Percentiles rank a stretch among this genome's conserved stretches.
phyloP scores from a whole-genome alignment of 2,888 invertebrate genomes.

The Dryadula phaetusa region DNA sequence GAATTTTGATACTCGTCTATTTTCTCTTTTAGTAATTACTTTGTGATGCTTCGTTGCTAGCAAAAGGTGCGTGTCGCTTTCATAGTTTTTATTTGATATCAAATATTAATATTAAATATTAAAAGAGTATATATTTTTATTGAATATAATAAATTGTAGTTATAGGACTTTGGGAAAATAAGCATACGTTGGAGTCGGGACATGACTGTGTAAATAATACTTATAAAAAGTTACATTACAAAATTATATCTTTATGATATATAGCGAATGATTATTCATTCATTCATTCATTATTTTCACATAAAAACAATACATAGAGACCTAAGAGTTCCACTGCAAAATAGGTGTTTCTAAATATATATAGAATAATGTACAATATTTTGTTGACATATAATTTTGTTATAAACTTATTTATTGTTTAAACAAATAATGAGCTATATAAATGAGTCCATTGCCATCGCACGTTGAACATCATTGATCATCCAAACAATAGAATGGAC shows the following conservation, averaged over 20 bases:
- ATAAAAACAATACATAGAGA: too few relatives aligned
- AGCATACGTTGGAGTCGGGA: too few relatives aligned
- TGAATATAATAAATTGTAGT: too few relatives aligned
- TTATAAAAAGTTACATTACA: too few relatives aligned
- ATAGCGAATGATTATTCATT: neutral
- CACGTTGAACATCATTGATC: conserved; percentile 39
- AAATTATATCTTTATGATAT: neutral
- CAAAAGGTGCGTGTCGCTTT: conserved; percentile 21
- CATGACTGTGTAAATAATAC: too few relatives aligned
- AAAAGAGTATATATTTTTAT: neutral
- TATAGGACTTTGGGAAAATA: too few relatives aligned
- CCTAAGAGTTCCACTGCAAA: too few relatives aligned
- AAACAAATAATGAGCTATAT: conserved; percentile 10
- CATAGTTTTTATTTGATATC: conserved; percentile 25
- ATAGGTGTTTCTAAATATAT: too few relatives aligned
- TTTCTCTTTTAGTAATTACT: conserved; percentile 42
- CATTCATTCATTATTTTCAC: too few relatives aligned
- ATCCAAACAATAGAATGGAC: conserved; percentile 57
- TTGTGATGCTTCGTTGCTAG: conserved; percentile 40
- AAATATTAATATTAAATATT: conserved; percentile 6
- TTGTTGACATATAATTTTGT: too few relatives aligned
- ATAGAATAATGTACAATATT: too few relatives aligned
- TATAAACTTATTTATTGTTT: too few relatives aligned
- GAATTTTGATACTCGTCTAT: conserved; percentile 41
- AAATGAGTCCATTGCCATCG: conserved; percentile 36